Conservation (phyloP, 2,888 invertebrate genomes). For the Pseudoips prasinana region DNA sequence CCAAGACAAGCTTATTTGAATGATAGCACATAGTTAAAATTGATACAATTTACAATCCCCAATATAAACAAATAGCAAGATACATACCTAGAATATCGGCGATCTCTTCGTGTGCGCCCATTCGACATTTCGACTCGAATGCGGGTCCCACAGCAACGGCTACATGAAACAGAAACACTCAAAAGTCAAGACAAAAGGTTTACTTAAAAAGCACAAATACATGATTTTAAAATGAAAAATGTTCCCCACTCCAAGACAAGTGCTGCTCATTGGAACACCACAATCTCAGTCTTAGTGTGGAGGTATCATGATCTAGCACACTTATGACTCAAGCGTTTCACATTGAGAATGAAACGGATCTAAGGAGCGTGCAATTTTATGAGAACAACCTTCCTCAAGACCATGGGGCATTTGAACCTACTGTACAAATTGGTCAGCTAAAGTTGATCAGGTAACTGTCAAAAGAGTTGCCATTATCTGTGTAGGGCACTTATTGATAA, state of each 20-base stretch:
- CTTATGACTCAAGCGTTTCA: slow-evolving; percentile 82
- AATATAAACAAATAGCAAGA: no score
- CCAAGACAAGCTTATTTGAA: no score
- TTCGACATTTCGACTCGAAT: slow-evolving; percentile 97
- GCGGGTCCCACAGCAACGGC: slow-evolving; percentile 93
- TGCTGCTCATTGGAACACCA: slow-evolving; percentile 32
- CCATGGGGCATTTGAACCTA: no score
- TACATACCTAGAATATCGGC: slow-evolving; percentile 67
- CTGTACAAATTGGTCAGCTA: no score
- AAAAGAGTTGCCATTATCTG: no score
- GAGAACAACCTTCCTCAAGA: neutral
- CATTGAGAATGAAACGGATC: slow-evolving; percentile 75
- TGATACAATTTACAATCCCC: no score
- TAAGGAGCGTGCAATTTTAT: slow-evolving; percentile 73
- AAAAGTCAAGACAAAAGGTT: no score
- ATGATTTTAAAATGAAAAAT: slow-evolving; percentile 25
- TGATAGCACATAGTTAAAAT: no score
- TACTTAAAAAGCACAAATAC: neutral
- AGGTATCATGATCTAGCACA: slow-evolving; percentile 74
- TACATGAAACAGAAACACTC: slow-evolving; percentile 47
- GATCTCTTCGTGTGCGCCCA: slow-evolving; percentile 89
- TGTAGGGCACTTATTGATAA: no score
- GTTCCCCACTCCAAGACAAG: slow-evolving; percentile 74
- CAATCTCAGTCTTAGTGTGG: slow-evolving; percentile 66
- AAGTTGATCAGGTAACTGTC: no score